These are phyloP conservation scores for Tupiocoris notatus DNA, from an alignment of 2,888 invertebrate genomes.

Conservation along the genomic window DNA sequence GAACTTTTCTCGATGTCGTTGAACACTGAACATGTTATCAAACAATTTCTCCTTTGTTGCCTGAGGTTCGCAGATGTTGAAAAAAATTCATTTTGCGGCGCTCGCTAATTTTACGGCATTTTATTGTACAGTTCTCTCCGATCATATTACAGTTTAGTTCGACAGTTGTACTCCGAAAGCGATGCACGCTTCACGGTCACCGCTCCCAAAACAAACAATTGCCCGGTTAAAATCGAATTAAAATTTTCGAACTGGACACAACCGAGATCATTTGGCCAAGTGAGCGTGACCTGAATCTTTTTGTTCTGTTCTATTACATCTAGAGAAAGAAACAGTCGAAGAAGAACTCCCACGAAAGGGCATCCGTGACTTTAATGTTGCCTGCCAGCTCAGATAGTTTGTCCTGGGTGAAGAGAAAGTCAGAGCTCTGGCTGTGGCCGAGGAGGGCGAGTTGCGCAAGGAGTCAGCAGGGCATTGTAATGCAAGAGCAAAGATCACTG, in stretches of 20 bases:
- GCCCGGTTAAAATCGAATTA: neutral
- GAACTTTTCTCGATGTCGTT: too few relatives aligned
- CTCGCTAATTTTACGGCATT: too few relatives aligned
- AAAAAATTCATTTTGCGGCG: too few relatives aligned
- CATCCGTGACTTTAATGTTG: neutral
- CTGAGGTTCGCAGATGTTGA: too few relatives aligned
- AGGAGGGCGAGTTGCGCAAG: neutral
- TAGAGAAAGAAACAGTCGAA: too few relatives aligned
- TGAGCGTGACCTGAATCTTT: neutral
- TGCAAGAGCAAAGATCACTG: neutral
- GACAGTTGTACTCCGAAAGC: too few relatives aligned
- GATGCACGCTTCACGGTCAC: neutral
- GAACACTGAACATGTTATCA: too few relatives aligned
- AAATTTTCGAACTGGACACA: neutral
- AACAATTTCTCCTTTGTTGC: too few relatives aligned
- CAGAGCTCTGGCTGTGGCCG: too few relatives aligned
- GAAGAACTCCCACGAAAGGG: neutral
- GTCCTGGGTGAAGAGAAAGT: neutral
- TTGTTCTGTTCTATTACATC: neutral
- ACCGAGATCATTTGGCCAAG: neutral
- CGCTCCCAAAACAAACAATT: neutral
- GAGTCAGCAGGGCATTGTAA: neutral
- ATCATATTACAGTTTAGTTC: too few relatives aligned
- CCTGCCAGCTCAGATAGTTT: neutral
- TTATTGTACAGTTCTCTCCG: too few relatives aligned